Conservation (phyloP, 2,888 invertebrate genomes). For the Volucella bombylans region DNA sequence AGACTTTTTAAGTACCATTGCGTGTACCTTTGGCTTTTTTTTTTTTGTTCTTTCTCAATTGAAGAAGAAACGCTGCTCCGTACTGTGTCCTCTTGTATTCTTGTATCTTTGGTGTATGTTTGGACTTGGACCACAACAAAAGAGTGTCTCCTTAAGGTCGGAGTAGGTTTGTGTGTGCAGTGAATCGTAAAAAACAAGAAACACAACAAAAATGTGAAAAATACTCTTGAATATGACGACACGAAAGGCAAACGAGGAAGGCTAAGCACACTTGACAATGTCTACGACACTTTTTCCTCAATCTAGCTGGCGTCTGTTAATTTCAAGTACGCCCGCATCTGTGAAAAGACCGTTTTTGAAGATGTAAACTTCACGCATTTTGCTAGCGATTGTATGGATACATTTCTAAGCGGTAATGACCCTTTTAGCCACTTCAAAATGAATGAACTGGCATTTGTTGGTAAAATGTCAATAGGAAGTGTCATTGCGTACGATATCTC, state of each 20-base stretch:
- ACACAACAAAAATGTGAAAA: conserved; percentile 30
- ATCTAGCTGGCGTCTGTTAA: conserved; percentile 62
- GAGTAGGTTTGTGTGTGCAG: conserved; percentile 45
- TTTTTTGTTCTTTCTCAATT: conserved; percentile 12
- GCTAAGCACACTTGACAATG: conserved; percentile 71
- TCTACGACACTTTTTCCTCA: conserved; percentile 67
- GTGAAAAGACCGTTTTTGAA: conserved; percentile 27
- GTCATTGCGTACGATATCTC: conserved; percentile 5
- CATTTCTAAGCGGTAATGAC: conserved; percentile 64
- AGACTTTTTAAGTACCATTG: conserved; percentile 63
- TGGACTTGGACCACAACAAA: conserved; percentile 67
- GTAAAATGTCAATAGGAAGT: conserved; percentile 49
- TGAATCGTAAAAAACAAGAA: conserved; percentile 26
- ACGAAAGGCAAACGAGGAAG: conserved; percentile 71
- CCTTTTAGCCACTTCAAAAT: conserved; percentile 48
- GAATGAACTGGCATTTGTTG: conserved; percentile 47
- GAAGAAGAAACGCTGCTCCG: conserved; percentile 38
- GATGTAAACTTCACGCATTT: conserved; percentile 70
- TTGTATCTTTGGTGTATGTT: conserved; percentile 15
- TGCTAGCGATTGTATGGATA: conserved; percentile 56
- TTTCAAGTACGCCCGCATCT: conserved; percentile 66
- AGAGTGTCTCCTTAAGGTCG: conserved; percentile 55
- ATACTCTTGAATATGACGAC: conserved; percentile 68
- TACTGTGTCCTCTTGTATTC: not conserved
- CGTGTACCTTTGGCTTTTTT: conserved; percentile 60